phyloP scores from a whole-genome alignment of 2,888 invertebrate genomes.

The Andrena marginata region DNA sequence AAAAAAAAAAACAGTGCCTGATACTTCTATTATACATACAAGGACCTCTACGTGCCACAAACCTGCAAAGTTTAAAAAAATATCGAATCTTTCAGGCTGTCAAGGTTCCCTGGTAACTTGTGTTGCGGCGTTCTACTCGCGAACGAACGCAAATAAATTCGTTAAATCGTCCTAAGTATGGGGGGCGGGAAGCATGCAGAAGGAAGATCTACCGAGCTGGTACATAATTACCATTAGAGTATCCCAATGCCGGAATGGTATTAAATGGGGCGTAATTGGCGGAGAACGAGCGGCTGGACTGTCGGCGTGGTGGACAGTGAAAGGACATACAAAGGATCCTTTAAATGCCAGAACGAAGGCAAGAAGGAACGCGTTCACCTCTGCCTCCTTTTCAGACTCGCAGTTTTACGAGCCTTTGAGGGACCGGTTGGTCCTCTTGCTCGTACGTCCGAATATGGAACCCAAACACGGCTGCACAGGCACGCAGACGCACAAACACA shows the following conservation, averaged over 20 bases:
- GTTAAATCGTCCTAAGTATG: neutral
- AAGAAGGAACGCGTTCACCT: slow-evolving; percentile 35
- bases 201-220: neutral
- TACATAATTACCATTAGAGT: slow-evolving; percentile 18
- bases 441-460: slow-evolving; percentile 66
- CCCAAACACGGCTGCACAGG: neutral
- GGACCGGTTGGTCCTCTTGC: slow-evolving; percentile 64
- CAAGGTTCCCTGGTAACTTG: too few species aligned
- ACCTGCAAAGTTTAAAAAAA: too few species aligned
- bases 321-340: slow-evolving; percentile 21
- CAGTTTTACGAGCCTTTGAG: slow-evolving; percentile 48
- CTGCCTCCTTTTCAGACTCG: slow-evolving; percentile 29
- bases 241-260: neutral
- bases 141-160: neutral
- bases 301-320: slow-evolving; percentile 21
- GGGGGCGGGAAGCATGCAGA: neutral
- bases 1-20: too few species aligned
- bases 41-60: too few species aligned
- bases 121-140: neutral
- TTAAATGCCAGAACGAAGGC: slow-evolving; percentile 45
- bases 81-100: too few species aligned
- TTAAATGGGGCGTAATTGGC: slow-evolving; percentile 19
- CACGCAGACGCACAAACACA: neutral
- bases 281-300: neutral
- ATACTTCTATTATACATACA: too few species aligned